Evolutionary conservation across 2,888 invertebrate genomes (phyloP), one percentile per base, ranked within the genome.

Genomic region (Polymixis flavicincta): DNA sequence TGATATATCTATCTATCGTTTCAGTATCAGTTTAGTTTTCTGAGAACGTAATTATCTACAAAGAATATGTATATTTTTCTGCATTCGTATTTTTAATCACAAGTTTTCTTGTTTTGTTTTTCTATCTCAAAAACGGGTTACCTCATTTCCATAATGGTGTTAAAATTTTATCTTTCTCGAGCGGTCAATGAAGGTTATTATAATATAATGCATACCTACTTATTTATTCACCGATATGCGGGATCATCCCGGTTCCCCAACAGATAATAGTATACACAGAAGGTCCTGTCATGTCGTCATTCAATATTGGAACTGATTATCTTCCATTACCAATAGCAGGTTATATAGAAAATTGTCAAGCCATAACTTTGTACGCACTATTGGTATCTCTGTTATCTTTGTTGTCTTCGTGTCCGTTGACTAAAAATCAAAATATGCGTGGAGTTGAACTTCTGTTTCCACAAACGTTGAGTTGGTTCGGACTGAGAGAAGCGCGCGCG

Each of bases 401-500:
- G 11, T 6, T 11, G 1, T n/a, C 8, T 22, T 2, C 14, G 1
- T 45, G 22, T 17, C 22, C 1, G 28, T 52, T 22, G n/a, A n/a
- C 0, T 25, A 22, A 54, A n/a, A 19, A 28, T 42, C 1, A 19
- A 57, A 0, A 25, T 32, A 64, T 60, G 64, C 42, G 28, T 60
- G 52, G 48, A 81, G 50, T 85, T 63, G 65, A 37, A 65, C 64
- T 83, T 76, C 77, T 85, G 71, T 13, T 52, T 50, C 37, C 3
- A 14, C 14, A 50, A 54, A 37, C 52, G 61, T 61, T 25, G 32
- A 9, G 54, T 54, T 76, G 65, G 14, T 8, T 19, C 69, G 59
- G 59, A 64, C 68, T 57, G 74, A 78, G 66, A 71, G 85, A 86
- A 81, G 88, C 90, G 91, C 89, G 83, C 78, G 80, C 85, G 82